These are phyloP conservation scores for Chinchilla lanigera DNA, from an alignment of 2,113 vertebrate species.

Conservation along the genomic window DNA sequence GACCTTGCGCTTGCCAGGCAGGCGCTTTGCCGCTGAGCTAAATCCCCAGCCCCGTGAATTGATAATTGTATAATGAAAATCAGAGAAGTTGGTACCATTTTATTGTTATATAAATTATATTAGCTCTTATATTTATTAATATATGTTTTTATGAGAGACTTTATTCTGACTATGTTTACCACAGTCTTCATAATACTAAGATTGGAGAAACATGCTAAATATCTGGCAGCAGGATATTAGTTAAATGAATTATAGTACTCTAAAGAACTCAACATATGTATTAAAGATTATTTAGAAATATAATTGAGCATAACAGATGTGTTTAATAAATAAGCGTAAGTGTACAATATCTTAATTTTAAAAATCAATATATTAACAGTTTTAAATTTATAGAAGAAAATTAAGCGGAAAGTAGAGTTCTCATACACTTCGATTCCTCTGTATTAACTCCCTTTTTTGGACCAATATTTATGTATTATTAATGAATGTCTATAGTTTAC, in stretches of 20 bases:
- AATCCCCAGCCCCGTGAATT: too few species aligned
- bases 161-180: not conserved
- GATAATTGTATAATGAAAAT: constrained; percentile 3
- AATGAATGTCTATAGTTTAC: not conserved
- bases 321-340: not conserved
- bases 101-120: constrained; percentile 15
- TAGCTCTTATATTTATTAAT: not conserved
- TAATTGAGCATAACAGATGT: not conserved
- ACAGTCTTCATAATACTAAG: not conserved
- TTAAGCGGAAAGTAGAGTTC: not conserved
- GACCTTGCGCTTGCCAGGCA: too few species aligned
- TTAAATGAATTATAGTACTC: not conserved
- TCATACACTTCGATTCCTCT: not conserved
- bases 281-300: constrained; percentile 26
- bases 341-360: constrained; percentile 3
- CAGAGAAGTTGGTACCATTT: constrained; percentile 12
- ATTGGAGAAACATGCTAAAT: constrained; percentile 31
- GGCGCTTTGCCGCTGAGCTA: too few species aligned
- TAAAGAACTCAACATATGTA: not conserved
- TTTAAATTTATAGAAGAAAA: constrained; percentile 17
- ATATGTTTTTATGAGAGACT: not conserved
- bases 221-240: not conserved
- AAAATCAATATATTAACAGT: not conserved
- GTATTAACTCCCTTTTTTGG: not conserved
- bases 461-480: not conserved